Evolutionary conservation across 1,140 invertebrate species (phyloP).

Genomic region (Bombus difficillimus): DNA sequence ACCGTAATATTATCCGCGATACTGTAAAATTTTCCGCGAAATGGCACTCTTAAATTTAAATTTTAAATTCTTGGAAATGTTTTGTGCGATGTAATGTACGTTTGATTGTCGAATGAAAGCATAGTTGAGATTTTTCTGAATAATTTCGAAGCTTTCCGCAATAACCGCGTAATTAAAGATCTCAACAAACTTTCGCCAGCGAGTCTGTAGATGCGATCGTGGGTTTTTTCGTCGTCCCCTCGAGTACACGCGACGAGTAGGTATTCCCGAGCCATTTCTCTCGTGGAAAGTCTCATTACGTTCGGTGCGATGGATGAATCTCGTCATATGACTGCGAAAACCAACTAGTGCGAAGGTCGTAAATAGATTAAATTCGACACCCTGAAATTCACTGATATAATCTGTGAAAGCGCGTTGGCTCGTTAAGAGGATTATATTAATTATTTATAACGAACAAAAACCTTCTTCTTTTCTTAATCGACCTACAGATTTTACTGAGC

Average conservation of each 20-base stretch:
- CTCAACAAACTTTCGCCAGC: conserved; percentile 2
- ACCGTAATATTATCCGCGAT: background rate
- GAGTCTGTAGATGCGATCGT: conserved; percentile 21
- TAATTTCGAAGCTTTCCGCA: background rate
- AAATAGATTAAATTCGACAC: conserved; percentile 54
- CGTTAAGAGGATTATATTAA: conserved; percentile 11
- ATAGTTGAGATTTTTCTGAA: background rate
- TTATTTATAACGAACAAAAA: background rate
- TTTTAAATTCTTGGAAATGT: background rate
- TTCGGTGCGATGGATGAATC: conserved; percentile 63
- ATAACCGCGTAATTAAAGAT: conserved; percentile 36
- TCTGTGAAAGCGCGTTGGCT: background rate
- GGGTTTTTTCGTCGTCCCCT: conserved; percentile 38
- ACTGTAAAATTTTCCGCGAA: background rate
- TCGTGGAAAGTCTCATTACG: conserved; percentile 54
- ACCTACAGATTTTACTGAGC: background rate
- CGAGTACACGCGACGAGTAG: conserved; percentile 40
- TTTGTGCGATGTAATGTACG: too few species aligned
- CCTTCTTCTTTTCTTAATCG: background rate
- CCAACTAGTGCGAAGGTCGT: conserved; percentile 28
- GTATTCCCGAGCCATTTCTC: conserved; percentile 52
- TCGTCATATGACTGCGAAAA: conserved; percentile 62
- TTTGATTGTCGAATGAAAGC: background rate
- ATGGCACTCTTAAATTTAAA: background rate
- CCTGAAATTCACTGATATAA: conserved; percentile 25